These are phyloP conservation scores for Ispidina picta DNA, from an alignment of 2,797 vertebrate species.

Conservation along the genomic window DNA sequence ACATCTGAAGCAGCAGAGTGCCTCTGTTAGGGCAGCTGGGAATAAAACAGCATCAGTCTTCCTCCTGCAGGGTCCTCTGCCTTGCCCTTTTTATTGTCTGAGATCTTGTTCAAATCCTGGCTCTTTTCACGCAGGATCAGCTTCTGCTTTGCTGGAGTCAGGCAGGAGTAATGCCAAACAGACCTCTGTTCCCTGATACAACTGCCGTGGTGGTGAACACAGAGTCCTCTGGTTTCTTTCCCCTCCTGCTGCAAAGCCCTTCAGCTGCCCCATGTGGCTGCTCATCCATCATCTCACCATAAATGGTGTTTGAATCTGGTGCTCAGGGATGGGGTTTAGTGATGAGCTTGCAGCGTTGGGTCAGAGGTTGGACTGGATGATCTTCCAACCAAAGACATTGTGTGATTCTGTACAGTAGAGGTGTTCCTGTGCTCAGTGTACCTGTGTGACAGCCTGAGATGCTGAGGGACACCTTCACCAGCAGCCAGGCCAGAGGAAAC, in stretches of 20 bases:
- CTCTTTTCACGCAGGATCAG: neutral
- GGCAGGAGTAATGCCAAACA: neutral
- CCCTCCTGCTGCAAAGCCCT: neutral
- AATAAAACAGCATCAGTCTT: neutral
- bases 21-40: neutral
- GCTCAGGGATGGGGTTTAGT: too few species aligned
- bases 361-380: too few species aligned
- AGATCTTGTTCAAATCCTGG: constrained; percentile 17
- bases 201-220: rapidly evolving
- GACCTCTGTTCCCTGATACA: neutral
- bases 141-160: constrained; percentile 40
- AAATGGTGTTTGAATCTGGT: too few species aligned
- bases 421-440: neutral
- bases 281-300: neutral
- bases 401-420: too few species aligned
- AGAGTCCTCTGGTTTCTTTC: neutral
- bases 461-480: neutral
- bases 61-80: neutral
- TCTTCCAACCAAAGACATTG: too few species aligned
- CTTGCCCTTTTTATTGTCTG: constrained; percentile 44
- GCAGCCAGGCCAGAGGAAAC: neutral
- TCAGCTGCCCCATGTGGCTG: rapidly evolving
- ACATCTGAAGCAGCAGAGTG: neutral
- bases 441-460: neutral
- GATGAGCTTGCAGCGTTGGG: too few species aligned